phyloP scores from a whole-genome alignment of 2,888 invertebrate species.

The Sipha maydis region DNA sequence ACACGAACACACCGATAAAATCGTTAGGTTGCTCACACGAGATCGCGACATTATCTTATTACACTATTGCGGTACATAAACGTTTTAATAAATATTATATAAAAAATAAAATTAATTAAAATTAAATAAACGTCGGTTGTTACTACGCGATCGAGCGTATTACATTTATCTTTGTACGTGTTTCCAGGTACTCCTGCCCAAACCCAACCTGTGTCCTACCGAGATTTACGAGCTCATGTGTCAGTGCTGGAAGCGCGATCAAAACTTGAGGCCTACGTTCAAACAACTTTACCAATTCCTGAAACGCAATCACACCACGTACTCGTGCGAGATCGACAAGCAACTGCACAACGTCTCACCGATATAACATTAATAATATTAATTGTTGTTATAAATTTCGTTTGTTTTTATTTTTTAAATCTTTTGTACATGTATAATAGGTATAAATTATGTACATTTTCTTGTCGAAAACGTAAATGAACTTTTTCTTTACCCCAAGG shows the following conservation, averaged over 20 bases:
- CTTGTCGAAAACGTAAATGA: constrained; percentile 21
- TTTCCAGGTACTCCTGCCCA: constrained; percentile 73
- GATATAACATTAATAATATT: background rate
- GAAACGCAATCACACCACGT: constrained; percentile 73
- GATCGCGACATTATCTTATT: too few relatives aligned
- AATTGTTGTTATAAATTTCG: background rate
- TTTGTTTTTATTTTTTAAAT: background rate
- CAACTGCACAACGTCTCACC: constrained; percentile 69
- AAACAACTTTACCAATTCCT: constrained; percentile 78
- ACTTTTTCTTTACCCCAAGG: background rate
- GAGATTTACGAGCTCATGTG: constrained; percentile 81
- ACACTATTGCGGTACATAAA: too few relatives aligned
- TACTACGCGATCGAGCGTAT: background rate
- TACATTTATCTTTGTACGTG: constrained; percentile 27
- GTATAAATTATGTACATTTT: constrained; percentile 29
- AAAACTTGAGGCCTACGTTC: constrained; percentile 72
- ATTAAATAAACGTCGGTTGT: too few relatives aligned
- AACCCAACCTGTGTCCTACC: constrained; percentile 79
- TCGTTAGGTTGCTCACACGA: too few relatives aligned
- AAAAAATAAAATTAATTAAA: too few relatives aligned
- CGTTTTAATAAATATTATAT: too few relatives aligned
- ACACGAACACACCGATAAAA: too few relatives aligned
- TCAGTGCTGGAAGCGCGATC: constrained; percentile 76
- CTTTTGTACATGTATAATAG: background rate
- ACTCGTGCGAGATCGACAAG: constrained; percentile 67